phyloP scores from a whole-genome alignment of 2,113 vertebrate genomes.

The Trogon surrucura region DNA sequence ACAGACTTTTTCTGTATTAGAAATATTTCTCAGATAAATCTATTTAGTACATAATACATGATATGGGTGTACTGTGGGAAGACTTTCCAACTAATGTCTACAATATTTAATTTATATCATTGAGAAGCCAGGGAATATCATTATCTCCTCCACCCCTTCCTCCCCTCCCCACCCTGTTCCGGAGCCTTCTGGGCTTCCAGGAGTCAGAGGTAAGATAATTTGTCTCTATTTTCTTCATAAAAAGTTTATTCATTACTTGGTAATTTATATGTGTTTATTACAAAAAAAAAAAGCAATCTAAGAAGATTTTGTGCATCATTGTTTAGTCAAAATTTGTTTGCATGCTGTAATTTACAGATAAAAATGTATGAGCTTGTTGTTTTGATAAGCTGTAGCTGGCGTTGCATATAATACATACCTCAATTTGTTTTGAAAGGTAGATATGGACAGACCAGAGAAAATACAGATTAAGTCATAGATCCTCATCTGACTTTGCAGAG shows the following conservation, averaged over 20 bases:
- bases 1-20: neutral
- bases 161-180: neutral
- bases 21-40: neutral
- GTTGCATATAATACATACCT: neutral
- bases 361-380: neutral
- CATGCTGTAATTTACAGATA: neutral
- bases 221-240: slow-evolving; percentile 33
- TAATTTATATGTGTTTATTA: neutral
- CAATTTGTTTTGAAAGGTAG: neutral
- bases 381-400: neutral
- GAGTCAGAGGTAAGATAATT: slow-evolving; percentile 69
- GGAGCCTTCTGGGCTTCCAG: slow-evolving; percentile 26
- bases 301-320: neutral
- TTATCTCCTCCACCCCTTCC: slow-evolving; percentile 19
- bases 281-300: neutral
- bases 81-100: neutral
- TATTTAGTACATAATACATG: neutral
- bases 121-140: slow-evolving; percentile 59
- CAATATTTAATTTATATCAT: neutral
- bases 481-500: neutral
- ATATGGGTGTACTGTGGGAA: neutral
- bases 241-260: neutral
- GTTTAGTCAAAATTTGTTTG: neutral
- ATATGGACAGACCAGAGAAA: neutral
- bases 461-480: neutral